Percentiles rank a stretch among this genome's conserved stretches.
Conservation (phyloP, 2,888 invertebrate species). For the Scelioninae gen. 1 region DNA sequence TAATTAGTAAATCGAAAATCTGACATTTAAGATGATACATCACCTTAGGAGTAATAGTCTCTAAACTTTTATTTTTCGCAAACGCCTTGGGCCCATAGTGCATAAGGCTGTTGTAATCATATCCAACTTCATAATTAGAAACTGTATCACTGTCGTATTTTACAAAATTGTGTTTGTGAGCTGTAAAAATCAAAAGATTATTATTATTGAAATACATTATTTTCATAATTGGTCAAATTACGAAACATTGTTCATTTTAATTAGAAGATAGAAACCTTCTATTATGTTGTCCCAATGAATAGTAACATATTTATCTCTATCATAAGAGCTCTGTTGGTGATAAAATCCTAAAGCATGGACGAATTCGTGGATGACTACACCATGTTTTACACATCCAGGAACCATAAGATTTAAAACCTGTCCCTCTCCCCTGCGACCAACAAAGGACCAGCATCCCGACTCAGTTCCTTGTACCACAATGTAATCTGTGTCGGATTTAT, state of each 20-base stretch:
- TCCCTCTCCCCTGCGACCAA: constrained; percentile 87
- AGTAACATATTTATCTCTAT: constrained; percentile 90
- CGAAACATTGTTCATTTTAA: neutral
- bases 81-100: constrained; percentile 89
- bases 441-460: constrained; percentile 88
- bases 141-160: constrained; percentile 88
- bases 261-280: constrained; percentile 83
- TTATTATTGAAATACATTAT: too few relatives aligned
- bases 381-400: constrained; percentile 83
- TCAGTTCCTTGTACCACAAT: constrained; percentile 86
- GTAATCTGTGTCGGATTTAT: constrained; percentile 86
- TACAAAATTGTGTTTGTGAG: constrained; percentile 87
- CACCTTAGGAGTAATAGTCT: constrained; percentile 88
- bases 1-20: too few relatives aligned
- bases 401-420: constrained; percentile 86
- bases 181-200: constrained; percentile 78
- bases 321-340: constrained; percentile 92
- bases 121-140: constrained; percentile 88
- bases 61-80: constrained; percentile 89
- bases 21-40: too few relatives aligned
- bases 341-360: constrained; percentile 92
- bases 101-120: constrained; percentile 90
- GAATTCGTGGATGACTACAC: constrained; percentile 89
- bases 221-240: too few relatives aligned
- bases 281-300: constrained; percentile 90